Evolutionary conservation across 1,140 invertebrate species (phyloP).

Genomic region (Listronotus oregonensis): DNA sequence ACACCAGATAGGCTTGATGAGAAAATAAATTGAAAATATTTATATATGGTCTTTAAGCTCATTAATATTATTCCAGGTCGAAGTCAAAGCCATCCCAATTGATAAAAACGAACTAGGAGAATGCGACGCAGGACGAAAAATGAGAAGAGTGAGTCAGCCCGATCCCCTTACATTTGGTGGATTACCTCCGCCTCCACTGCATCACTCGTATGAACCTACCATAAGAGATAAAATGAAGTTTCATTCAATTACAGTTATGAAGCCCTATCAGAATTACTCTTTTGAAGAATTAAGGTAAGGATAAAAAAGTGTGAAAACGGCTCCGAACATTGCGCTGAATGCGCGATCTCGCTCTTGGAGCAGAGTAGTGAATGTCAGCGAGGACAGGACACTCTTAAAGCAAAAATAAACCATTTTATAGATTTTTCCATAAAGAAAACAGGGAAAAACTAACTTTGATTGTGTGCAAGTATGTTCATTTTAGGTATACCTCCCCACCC

Average conservation of each 20-base stretch:
- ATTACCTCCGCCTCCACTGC: constrained; percentile 70
- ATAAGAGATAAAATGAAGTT: constrained; percentile 91
- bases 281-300: constrained; percentile 92
- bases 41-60: too few species aligned
- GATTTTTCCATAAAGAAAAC: too few species aligned
- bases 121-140: constrained; percentile 60
- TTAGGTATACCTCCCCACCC: constrained; percentile 75
- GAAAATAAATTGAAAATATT: too few species aligned
- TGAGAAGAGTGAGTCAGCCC: constrained; percentile 65
- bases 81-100: constrained; percentile 58
- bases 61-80: constrained; percentile 38
- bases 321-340: too few species aligned
- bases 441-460: too few species aligned
- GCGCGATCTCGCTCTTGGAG: too few species aligned
- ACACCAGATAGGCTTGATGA: too few species aligned
- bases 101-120: constrained; percentile 67
- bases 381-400: too few species aligned
- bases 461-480: too few species aligned
- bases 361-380: too few species aligned
- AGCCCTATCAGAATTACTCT: constrained; percentile 92
- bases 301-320: background rate
- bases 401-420: too few species aligned
- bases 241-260: constrained; percentile 93
- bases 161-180: constrained; percentile 75
- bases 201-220: constrained; percentile 84